A percentile compares a stretch with the other conserved stretches of the same genome.
Conservation (phyloP, 2,888 invertebrate species). For the Dendrolimus pini region DNA sequence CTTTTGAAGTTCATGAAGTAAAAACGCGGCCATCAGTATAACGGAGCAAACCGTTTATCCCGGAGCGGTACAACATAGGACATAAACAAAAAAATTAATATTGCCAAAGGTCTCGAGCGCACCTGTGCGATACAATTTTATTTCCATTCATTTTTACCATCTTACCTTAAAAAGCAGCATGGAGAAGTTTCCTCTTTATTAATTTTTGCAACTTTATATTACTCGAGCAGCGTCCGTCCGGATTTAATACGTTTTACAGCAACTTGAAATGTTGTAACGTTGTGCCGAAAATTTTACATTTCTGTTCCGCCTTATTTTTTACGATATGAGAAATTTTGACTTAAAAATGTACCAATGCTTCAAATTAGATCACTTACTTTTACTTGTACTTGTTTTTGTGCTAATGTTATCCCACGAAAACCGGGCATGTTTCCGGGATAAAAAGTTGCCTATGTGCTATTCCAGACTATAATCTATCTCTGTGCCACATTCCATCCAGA, state of each 20-base stretch:
- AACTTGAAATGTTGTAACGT: slow-evolving; percentile 12
- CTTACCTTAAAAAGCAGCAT: slow-evolving; percentile 68
- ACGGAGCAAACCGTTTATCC: not conserved
- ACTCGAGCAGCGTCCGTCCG: slow-evolving; percentile 60
- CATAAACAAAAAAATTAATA: slow-evolving; percentile 72
- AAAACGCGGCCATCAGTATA: too few relatives aligned
- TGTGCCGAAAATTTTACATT: slow-evolving; percentile 11
- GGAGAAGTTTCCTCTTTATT: slow-evolving; percentile 73
- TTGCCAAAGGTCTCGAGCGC: slow-evolving; percentile 68
- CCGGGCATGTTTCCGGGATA: too few relatives aligned
- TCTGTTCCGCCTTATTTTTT: too few relatives aligned
- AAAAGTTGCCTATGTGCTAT: too few relatives aligned
- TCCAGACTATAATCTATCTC: too few relatives aligned
- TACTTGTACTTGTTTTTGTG: too few relatives aligned
- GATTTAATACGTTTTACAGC: slow-evolving; percentile 46
- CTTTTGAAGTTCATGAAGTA: too few relatives aligned
- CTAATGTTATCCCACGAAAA: too few relatives aligned
- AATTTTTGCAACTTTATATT: slow-evolving; percentile 76
- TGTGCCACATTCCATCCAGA: too few relatives aligned
- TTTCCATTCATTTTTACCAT: slow-evolving; percentile 74
- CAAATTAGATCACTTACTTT: too few relatives aligned
- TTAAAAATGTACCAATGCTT: too few relatives aligned
- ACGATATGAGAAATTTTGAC: too few relatives aligned
- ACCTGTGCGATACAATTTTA: slow-evolving; percentile 74
- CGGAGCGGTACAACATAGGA: slow-evolving; percentile 38